A percentile compares a stretch with the other conserved stretches of the same genome.
Evolutionary conservation across 2,113 vertebrate species (phyloP).

Genomic region (Climacteris rufus): DNA sequence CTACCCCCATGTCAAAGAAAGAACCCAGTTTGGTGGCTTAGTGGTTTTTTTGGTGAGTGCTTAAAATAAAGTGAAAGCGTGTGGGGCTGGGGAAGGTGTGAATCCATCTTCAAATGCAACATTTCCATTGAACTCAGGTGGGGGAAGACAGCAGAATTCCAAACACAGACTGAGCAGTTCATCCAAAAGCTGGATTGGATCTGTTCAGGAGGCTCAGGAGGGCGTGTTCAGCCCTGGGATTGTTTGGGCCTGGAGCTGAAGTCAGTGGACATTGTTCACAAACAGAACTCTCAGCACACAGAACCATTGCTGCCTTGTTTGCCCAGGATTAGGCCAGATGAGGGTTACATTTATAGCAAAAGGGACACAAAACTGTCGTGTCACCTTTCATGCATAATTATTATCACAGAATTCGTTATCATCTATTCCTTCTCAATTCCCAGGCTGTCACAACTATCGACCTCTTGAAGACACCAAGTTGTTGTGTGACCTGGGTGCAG

Average conservation of each 20-base stretch:
- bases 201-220: neutral
- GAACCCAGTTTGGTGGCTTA: neutral
- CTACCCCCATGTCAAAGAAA: neutral
- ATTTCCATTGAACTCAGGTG: neutral
- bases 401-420: neutral
- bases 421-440: neutral
- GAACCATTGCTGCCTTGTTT: neutral
- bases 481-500: neutral
- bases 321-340: neutral
- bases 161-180: neutral
- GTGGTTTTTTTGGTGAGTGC: neutral
- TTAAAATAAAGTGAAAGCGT: neutral
- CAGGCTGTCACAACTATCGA: neutral
- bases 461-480: neutral
- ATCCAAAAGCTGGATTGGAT: neutral
- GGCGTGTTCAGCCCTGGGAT: neutral
- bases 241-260: neutral
- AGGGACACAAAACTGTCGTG: neutral
- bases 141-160: neutral
- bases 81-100: neutral
- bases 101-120: neutral
- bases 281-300: neutral
- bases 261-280: neutral
- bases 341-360: neutral
- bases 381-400: neutral